Evolutionary conservation across 1,140 invertebrate species (phyloP).

Genomic region (Anoplophora glabripennis): DNA sequence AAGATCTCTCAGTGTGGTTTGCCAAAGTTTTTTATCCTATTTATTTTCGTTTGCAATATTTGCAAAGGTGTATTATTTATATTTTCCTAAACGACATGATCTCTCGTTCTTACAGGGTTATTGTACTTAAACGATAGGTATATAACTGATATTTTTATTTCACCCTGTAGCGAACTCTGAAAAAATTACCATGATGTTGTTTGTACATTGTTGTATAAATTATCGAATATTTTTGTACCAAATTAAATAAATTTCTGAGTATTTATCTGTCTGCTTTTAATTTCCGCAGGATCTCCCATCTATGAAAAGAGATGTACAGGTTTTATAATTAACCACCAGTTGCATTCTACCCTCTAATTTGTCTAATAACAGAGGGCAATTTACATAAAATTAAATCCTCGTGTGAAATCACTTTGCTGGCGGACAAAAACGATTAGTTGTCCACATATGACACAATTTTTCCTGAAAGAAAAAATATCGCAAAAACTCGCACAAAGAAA

Average conservation of each 20-base stretch:
- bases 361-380: constrained; percentile 1
- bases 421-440: too few relatives aligned
- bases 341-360: constrained; percentile 4
- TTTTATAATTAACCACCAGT: constrained; percentile 12
- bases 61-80: constrained; percentile 8
- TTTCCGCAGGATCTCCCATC: background rate
- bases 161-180: constrained; percentile 22
- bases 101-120: constrained; percentile 16
- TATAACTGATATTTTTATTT: constrained; percentile 5
- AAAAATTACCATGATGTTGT: constrained; percentile 11
- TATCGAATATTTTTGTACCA: constrained; percentile 37
- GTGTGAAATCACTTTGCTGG: too few relatives aligned
- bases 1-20: constrained; percentile 12
- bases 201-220: constrained; percentile 31
- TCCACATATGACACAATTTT: too few relatives aligned
- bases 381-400: constrained; percentile 5
- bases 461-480: too few relatives aligned
- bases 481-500: too few relatives aligned
- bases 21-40: constrained; percentile 8
- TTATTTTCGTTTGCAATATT: constrained; percentile 8
- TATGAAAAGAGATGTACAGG: background rate
- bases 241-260: constrained; percentile 21
- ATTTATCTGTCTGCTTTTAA: background rate
- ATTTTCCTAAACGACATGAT: constrained; percentile 10
- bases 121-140: background rate